Conservation (phyloP, 2,797 vertebrate species). For the Aplochiton taeniatus region DNA sequence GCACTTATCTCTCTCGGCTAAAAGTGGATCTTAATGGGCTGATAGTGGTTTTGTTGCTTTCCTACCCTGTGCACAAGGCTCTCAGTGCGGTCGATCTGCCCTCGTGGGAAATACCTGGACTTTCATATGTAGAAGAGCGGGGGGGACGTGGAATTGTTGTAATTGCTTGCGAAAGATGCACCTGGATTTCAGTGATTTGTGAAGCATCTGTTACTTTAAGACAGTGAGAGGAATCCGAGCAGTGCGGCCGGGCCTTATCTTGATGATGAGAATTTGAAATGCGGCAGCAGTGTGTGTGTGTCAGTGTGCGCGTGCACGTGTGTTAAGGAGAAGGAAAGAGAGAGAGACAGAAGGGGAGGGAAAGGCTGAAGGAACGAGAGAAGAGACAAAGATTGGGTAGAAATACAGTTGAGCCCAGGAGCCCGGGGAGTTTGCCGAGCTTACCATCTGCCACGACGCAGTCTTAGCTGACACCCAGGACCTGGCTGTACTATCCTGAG, state of each 20-base stretch:
- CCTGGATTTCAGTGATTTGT: slow-evolving; percentile 27
- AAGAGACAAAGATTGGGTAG: too few relatives aligned
- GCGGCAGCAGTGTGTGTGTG: too few relatives aligned
- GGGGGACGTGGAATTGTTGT: not conserved
- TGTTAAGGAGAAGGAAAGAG: slow-evolving; percentile 15
- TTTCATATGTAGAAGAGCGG: not conserved
- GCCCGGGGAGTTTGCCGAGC: slow-evolving; percentile 17
- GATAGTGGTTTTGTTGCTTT: slow-evolving; percentile 9
- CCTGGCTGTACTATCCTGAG: slow-evolving; percentile 35
- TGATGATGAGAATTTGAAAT: too few relatives aligned
- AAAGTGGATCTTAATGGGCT: slow-evolving; percentile 16
- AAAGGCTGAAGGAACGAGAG: slow-evolving; percentile 25
- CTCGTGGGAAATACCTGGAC: not conserved
- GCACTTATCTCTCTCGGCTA: slow-evolving; percentile 31
- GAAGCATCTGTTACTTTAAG: slow-evolving; percentile 18
- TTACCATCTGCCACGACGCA: slow-evolving; percentile 48
- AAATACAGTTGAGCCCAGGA: too few relatives aligned
- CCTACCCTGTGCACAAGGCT: not conserved
- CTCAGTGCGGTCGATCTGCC: not conserved
- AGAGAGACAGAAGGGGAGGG: slow-evolving; percentile 5
- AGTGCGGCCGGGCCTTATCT: too few relatives aligned
- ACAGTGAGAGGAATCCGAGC: too few relatives aligned
- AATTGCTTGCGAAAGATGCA: slow-evolving; percentile 17
- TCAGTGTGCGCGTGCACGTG: not conserved
- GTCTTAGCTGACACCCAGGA: slow-evolving; percentile 44